Evolutionary conservation across 2,113 vertebrate species (phyloP), one percentile per base, ranked within the genome.

Genomic region (Lota lota): DNA sequence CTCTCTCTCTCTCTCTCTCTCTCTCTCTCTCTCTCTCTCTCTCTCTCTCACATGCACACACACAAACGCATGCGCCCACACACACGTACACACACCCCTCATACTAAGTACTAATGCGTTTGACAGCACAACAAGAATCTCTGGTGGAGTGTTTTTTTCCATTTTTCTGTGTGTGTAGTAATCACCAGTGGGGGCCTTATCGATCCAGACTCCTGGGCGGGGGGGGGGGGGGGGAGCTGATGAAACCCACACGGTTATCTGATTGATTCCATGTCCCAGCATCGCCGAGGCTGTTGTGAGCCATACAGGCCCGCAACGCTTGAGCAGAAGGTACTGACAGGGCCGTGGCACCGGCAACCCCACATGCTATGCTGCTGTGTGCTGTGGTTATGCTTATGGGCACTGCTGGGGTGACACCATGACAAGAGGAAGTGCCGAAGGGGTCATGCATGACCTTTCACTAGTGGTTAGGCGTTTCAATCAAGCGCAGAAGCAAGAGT

Each of bases 161-260:
- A 14, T 47, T 5, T 47, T 10, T 47, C 10, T 21, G 58, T 21
- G 59, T 22, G n/a, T 61, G 15, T 62, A 4, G 7, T 62, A 58
- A 54, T n/a, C 18, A 63, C 15, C 33, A 76, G 64, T 18, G 22
- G 18, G 22, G 18, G 36, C 53, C 33, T 36, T 67, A 67, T 75
- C 40, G 63, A 71, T 67, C 54, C n/a, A 16, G 16, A 1, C 22
- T 33, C 24, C 61, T 2, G 57, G 50, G 56, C 12, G 5, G 19
- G 19, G 20, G 51, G 1, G 57, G 50, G 56, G 17, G 5, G 19
- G 19, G 20, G 51, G 1, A 0, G 11, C 67, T 67, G 67, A 64
- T 67, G 16, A 64, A 53, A 67, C 22, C 56, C 72, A 61, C 61
- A 60, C 61, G 50, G 63, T 53, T 61, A 50, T 70, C 47, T 68